Evolutionary conservation across 2,888 invertebrate genomes (phyloP).

Genomic region (Machimus rusticus): DNA sequence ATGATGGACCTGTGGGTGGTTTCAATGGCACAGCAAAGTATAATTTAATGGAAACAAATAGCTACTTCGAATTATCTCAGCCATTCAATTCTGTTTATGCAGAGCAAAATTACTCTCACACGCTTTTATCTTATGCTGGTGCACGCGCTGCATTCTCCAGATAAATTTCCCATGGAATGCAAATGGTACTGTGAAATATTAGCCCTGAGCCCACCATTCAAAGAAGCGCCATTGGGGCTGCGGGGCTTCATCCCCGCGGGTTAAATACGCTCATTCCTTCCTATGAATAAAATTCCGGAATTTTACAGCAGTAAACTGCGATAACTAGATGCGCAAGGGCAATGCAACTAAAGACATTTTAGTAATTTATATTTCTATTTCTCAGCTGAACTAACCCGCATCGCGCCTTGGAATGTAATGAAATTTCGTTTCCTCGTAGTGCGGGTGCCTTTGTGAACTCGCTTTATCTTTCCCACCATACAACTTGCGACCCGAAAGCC

Average conservation of each 20-base stretch:
- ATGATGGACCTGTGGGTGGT: background rate
- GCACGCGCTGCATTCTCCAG: constrained; percentile 5
- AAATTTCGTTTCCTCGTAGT: background rate
- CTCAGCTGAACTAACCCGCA: background rate
- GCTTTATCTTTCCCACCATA: constrained; percentile 15
- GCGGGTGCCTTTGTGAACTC: background rate
- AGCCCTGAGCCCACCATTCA: constrained; percentile 13
- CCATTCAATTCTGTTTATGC: background rate
- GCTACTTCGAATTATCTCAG: constrained; percentile 8
- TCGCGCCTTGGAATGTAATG: background rate
- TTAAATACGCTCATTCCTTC: background rate
- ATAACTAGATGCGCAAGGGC: background rate
- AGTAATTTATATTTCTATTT: constrained; percentile 16
- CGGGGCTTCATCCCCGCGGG: background rate
- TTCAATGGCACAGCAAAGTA: background rate
- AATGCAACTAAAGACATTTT: constrained; percentile 11
- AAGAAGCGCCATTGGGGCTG: background rate
- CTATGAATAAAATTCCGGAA: constrained; percentile 12
- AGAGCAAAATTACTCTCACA: background rate
- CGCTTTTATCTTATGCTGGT: constrained; percentile 11
- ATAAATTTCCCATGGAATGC: background rate
- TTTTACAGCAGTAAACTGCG: constrained; percentile 5
- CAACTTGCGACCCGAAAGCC: constrained; percentile 2
- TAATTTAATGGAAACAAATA: constrained; percentile 17
- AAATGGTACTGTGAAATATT: constrained; percentile 17